Evolutionary conservation across 2,113 vertebrate genomes (phyloP).

Genomic region (Opisthocomus hoazin): DNA sequence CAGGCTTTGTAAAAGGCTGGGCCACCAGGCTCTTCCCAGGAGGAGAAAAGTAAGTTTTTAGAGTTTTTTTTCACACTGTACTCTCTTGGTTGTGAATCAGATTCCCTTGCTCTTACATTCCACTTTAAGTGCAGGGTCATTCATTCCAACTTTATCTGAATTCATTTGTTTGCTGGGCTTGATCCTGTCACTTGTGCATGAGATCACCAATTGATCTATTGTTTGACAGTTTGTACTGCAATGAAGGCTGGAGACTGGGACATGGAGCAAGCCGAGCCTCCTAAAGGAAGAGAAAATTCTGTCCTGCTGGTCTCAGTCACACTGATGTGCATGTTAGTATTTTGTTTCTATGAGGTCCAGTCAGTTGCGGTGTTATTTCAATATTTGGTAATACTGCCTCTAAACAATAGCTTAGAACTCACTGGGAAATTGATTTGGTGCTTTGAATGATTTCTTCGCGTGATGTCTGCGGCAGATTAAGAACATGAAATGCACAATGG

Average conservation of each 20-base stretch:
- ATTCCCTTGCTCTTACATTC: neutral
- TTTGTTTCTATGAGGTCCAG: neutral
- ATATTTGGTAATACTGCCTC: neutral
- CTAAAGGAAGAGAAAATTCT: neutral
- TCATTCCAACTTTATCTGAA: neutral
- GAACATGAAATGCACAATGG: neutral
- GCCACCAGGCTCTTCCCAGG: constrained; percentile 76
- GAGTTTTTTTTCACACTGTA: neutral
- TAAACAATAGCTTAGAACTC: neutral
- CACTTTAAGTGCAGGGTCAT: neutral
- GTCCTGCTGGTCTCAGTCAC: neutral
- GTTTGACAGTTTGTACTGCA: neutral
- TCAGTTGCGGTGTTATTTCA: neutral
- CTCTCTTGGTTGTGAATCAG: neutral
- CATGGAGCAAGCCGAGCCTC: neutral
- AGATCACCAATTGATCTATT: neutral
- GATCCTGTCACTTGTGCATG: neutral
- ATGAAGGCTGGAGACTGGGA: neutral
- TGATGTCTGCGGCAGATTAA: neutral
- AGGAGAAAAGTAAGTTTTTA: constrained; percentile 76
- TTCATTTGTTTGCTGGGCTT: neutral
- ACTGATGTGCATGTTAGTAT: neutral
- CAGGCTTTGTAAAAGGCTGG: constrained; percentile 92
- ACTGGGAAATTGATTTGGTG: neutral
- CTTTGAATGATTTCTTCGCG: neutral